Evolutionary conservation across 2,888 invertebrate species (phyloP).

Genomic region (Actias luna): DNA sequence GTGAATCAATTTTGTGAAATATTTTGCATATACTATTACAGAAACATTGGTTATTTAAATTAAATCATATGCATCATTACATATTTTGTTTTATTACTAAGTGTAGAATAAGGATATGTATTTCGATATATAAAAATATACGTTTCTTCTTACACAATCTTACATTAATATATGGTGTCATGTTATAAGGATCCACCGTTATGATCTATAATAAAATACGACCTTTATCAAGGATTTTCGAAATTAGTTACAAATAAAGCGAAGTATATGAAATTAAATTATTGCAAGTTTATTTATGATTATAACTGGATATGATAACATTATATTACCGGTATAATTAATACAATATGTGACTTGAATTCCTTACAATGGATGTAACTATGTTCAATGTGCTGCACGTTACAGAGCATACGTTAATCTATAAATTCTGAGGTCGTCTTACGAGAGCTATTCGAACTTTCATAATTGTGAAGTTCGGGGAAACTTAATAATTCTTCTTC

Average conservation of each 20-base stretch:
- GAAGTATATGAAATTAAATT: not conserved
- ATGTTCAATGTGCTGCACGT: not conserved
- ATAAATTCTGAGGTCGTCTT: slow-evolving; percentile 80
- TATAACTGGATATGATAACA: not conserved
- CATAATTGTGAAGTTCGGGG: slow-evolving; percentile 80
- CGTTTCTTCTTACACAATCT: too few species aligned
- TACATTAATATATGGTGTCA: too few species aligned
- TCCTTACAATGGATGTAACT: not conserved
- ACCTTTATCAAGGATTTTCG: not conserved
- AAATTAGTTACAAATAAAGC: not conserved
- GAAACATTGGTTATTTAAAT: too few species aligned
- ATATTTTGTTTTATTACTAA: too few species aligned
- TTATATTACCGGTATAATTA: not conserved
- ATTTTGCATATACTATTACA: too few species aligned
- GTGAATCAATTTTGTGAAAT: not conserved
- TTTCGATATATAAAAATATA: too few species aligned
- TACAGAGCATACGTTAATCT: slow-evolving; percentile 72
- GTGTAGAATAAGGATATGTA: too few species aligned
- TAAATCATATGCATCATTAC: too few species aligned
- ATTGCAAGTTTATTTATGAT: not conserved
- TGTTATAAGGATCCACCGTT: too few species aligned
- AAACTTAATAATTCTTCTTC: slow-evolving; percentile 82
- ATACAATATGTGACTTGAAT: not conserved
- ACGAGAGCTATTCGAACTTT: slow-evolving; percentile 80
- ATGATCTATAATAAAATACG: not conserved